A percentile compares a stretch with the other conserved stretches of the same genome.
phyloP scores from a whole-genome alignment of 2,888 invertebrate species.

The Rhamnusium bicolor region DNA sequence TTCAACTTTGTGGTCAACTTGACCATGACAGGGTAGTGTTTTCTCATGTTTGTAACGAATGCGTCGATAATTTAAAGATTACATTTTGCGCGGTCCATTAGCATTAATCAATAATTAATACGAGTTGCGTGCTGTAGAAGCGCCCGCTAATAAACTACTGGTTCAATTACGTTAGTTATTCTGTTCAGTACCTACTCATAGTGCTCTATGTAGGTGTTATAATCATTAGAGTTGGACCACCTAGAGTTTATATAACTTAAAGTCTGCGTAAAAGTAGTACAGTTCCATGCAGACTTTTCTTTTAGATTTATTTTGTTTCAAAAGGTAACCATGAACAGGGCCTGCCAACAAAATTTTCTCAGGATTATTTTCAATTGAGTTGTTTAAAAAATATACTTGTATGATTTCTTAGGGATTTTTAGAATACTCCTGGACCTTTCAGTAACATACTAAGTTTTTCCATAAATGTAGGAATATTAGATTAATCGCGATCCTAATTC shows the following conservation, averaged over 20 bases:
- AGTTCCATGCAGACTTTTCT: not conserved
- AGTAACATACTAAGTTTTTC: too few relatives aligned
- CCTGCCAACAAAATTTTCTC: too few relatives aligned
- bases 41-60: conserved; percentile 56
- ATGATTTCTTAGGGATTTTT: too few relatives aligned
- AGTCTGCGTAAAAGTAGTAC: not conserved
- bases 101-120: conserved; percentile 63
- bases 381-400: too few relatives aligned
- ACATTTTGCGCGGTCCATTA: conserved; percentile 58
- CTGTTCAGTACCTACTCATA: conserved; percentile 34
- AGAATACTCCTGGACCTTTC: too few relatives aligned
- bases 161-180: conserved; percentile 51
- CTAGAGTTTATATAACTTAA: conserved; percentile 45
- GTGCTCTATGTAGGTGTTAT: conserved; percentile 55
- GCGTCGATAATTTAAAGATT: conserved; percentile 57
- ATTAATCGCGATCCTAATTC: too few relatives aligned
- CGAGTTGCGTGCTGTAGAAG: conserved; percentile 58
- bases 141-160: conserved; percentile 57
- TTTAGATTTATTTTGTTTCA: too few relatives aligned
- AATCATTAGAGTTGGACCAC: conserved; percentile 53
- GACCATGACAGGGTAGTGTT: conserved; percentile 36
- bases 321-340: too few relatives aligned
- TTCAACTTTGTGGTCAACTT: not conserved
- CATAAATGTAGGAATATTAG: too few relatives aligned
- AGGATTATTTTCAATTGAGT: too few relatives aligned